Percentiles rank a stretch among this genome's conserved stretches.
phyloP scores from a whole-genome alignment of 2,797 vertebrate species.

The Naso thynnoides region DNA sequence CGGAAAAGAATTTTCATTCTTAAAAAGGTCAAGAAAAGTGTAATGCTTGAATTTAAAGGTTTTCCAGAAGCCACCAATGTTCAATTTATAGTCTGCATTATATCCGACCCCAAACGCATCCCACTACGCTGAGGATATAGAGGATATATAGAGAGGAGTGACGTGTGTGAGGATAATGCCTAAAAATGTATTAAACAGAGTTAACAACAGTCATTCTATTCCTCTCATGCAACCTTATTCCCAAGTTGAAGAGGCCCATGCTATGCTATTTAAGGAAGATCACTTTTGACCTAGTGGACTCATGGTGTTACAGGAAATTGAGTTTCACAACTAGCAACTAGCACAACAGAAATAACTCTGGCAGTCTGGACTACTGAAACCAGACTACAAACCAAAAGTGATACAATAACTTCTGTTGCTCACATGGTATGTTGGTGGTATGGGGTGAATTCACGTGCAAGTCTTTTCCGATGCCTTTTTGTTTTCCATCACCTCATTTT shows the following conservation, averaged over 20 bases:
- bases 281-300: background rate
- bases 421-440: background rate
- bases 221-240: background rate
- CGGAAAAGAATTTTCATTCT: slow-evolving; percentile 7
- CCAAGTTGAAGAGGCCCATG: background rate
- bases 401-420: background rate
- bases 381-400: background rate
- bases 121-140: background rate
- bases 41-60: background rate
- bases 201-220: slow-evolving; percentile 8
- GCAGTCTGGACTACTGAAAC: background rate
- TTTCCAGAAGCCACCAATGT: slow-evolving; percentile 6
- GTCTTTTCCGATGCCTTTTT: background rate
- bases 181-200: background rate
- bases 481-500: background rate
- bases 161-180: too few species aligned
- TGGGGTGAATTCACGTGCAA: background rate
- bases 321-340: background rate
- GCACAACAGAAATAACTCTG: background rate
- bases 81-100: background rate
- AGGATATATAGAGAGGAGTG: too few species aligned
- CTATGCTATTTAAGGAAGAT: background rate
- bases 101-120: background rate
- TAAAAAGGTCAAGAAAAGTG: background rate
- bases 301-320: too few species aligned